Conservation (phyloP, 1,140 invertebrate genomes). For the Drosophila yakuba region DNA sequence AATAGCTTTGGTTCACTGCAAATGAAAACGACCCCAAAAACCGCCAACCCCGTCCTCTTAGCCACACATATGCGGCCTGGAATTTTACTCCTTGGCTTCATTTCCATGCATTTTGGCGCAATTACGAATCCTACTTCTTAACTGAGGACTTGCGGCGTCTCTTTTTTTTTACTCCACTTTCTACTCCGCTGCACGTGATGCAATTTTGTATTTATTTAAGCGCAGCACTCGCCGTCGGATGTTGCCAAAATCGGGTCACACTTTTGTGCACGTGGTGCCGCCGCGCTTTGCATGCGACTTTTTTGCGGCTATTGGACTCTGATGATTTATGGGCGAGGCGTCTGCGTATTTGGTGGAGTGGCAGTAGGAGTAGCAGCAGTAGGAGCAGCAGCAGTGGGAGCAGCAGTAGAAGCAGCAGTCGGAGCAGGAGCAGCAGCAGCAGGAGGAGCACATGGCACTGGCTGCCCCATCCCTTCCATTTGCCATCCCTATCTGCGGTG, state of each 20-base stretch:
- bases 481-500: conserved; percentile 4
- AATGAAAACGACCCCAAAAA: conserved; percentile 30
- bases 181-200: conserved; percentile 49
- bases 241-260: conserved; percentile 62
- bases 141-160: neutral
- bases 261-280: conserved; percentile 61
- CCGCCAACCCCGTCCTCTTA: neutral
- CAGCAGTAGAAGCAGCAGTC: too few relatives aligned
- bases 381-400: neutral
- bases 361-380: neutral
- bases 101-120: conserved; percentile 35
- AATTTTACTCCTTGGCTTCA: conserved; percentile 7
- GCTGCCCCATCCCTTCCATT: conserved; percentile 5
- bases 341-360: conserved; percentile 40
- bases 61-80: conserved; percentile 11
- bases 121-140: conserved; percentile 45
- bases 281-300: conserved; percentile 31
- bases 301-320: conserved; percentile 44
- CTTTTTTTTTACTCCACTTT: neutral
- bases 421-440: neutral
- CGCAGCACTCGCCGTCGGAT: conserved; percentile 12
- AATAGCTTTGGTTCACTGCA: conserved; percentile 21
- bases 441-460: conserved; percentile 12
- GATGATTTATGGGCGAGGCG: conserved; percentile 61
- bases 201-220: conserved; percentile 49